Base-by-base conservation (phyloP, 2,888 invertebrate genomes). In the Diloba caeruleocephala region DNA sequence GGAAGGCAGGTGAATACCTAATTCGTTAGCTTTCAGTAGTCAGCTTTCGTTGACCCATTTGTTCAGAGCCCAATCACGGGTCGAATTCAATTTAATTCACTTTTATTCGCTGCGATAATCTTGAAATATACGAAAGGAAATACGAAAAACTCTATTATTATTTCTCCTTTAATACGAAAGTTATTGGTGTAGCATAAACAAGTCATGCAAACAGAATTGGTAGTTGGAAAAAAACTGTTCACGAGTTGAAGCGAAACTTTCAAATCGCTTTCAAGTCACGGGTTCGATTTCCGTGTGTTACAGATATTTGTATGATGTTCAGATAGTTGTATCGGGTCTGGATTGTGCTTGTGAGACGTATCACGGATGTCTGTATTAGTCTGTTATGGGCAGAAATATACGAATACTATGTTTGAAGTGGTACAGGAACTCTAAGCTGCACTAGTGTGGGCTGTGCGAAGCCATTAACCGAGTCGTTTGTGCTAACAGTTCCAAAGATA, bases 61-160 rank as follows among this genome's bases (percentile, higher is more conserved):
- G 73, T 62, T 50, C 57, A 58, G 56, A 48, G 42, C 55, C 71
- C 71, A 74, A 75, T 77, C 78, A 79, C 56, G 65, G 74, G 51
- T 67, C 74, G 72, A 76, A 83, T 79, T 81, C 76, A 79, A 83
- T 84, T 82, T 78, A 65, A 60, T 67, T 67, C 71, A 77, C 71
- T 79, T 79, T 82, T 79, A 79, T 82, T 76, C 74, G 77, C 62
- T 71, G 75, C 71, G 73, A 80, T 83, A 78, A 81, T 78, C 75
- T 72, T 57, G 71, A 79, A 78, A 72, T 78, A 79, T 79, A 78
- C 67, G 70, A 71, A 56, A 69, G 74, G 76, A 73, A 78, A 74
- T 74, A 77, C 72, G 63, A 70, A 71, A 64, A 71, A 63, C 52
- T 65, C 60, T 49, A 70, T 64, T 67, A 71, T 62, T 56, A 48